These are phyloP conservation scores for Eretmochelys imbricata DNA, from an alignment of 2,113 vertebrate genomes.

Conservation along the genomic window DNA sequence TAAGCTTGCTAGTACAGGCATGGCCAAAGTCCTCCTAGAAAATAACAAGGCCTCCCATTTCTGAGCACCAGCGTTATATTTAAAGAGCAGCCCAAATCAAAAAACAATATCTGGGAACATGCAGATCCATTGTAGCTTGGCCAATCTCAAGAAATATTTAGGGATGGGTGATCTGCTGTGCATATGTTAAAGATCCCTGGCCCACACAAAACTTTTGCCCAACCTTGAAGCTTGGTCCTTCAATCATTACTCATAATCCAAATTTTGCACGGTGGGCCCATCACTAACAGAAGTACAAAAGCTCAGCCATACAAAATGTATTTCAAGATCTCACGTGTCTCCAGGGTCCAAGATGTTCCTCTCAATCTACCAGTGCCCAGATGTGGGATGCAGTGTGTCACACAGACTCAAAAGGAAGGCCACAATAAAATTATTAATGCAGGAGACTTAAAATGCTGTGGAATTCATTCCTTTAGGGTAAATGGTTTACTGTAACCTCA, in stretches of 20 bases:
- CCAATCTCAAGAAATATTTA: background rate
- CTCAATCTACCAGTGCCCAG: background rate
- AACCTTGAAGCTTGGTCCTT: background rate
- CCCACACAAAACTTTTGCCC: background rate
- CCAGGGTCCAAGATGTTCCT: background rate
- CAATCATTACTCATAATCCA: background rate
- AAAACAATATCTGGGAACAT: background rate
- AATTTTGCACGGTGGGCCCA: background rate
- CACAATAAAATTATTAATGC: background rate
- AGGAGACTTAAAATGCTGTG: background rate
- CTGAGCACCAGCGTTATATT: background rate
- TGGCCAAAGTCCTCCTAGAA: background rate
- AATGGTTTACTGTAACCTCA: background rate
- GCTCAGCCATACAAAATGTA: background rate
- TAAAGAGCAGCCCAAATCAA: background rate
- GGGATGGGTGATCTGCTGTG: background rate
- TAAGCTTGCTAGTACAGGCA: too few relatives aligned
- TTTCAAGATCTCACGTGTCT: background rate
- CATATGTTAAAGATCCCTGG: background rate
- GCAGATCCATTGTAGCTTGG: background rate
- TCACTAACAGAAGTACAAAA: background rate
- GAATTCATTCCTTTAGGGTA: background rate
- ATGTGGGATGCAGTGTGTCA: background rate
- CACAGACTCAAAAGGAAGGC: background rate
- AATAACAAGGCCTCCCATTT: background rate